Evolutionary conservation across 2,888 invertebrate species (phyloP), one percentile per base, ranked within the genome.

Genomic region (Automeris io): DNA sequence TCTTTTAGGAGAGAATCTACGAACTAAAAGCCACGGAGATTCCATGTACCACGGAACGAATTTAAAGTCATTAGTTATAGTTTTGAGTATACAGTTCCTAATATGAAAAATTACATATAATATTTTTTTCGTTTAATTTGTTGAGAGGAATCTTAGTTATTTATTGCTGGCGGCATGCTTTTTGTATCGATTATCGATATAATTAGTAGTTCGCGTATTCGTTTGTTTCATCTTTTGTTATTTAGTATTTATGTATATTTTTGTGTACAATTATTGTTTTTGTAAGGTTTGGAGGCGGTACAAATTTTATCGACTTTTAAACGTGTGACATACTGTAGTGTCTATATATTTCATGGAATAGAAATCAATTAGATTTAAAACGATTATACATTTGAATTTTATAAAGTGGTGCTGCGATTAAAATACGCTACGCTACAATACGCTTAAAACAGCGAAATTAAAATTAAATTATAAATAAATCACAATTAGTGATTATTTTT

Each of bases 51-150:
- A 36, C 46, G 46, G 51, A 60, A 67, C 73, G 72, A 76, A 73
- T 76, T 76, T 73, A 74, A 72, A 66, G 76, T 46, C 63, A 63
- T 57, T 75, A 72, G 61, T 49, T 51, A 50, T 62, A 73, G 66
- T 61, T 58, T 60, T 45, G 58, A 67, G 69, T 60, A 51, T 46
- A 60, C 60, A 76, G 78, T 78, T 78, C 78, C 78, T 78, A 78
- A 40, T 43, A 42, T 52, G 63, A 63, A 59, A 58, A 46, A 42
- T 49, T 51, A 61, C 61, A 59, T 64, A 64, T 59, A 55, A 39
- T 41, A 37, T 45, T 49, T 45, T 13, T 11, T 29, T 39, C 8
- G 35, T 43, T 43, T 38, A 7, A 33, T 39, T 29, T 32, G 18
- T 21, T n/a, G n/a, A 19, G 29, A 26, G 34, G 33, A 37, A 53